These are phyloP conservation scores for Distichodus sexfasciatus DNA, from an alignment of 2,797 vertebrate species.

Conservation along the genomic window DNA sequence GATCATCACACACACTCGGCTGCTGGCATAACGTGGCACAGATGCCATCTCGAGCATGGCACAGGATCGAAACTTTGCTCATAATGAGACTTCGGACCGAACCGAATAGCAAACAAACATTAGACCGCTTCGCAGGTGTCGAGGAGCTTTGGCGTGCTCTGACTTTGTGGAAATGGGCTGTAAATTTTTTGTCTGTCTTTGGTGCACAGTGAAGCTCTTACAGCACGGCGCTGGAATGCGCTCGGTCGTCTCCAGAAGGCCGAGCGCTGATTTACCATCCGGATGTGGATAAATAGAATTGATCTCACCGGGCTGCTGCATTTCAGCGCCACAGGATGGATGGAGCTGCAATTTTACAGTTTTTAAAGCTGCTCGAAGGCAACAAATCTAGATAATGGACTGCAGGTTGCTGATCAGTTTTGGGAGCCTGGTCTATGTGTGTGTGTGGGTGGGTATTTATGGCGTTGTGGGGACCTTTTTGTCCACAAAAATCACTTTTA, in stretches of 20 bases:
- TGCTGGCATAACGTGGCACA: no score
- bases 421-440: neutral
- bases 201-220: no score
- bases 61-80: no score
- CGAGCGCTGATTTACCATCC: neutral
- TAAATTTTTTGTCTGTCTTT: neutral
- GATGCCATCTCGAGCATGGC: no score
- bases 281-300: slow-evolving; percentile 33
- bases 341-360: slow-evolving; percentile 28
- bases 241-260: neutral
- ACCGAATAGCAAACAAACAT: no score
- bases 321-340: slow-evolving; percentile 24
- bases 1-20: no score
- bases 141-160: no score
- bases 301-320: slow-evolving; percentile 27
- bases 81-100: no score
- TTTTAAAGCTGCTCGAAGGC: slow-evolving; percentile 15
- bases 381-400: slow-evolving; percentile 26
- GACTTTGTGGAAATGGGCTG: no score
- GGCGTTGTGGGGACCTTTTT: neutral
- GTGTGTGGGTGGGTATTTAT: no score
- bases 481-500: neutral
- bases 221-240: slow-evolving; percentile 16
- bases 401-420: slow-evolving; percentile 30
- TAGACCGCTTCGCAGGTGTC: no score